phyloP scores from a whole-genome alignment of 1,140 invertebrate species.

The Zaprionus ornatus region DNA sequence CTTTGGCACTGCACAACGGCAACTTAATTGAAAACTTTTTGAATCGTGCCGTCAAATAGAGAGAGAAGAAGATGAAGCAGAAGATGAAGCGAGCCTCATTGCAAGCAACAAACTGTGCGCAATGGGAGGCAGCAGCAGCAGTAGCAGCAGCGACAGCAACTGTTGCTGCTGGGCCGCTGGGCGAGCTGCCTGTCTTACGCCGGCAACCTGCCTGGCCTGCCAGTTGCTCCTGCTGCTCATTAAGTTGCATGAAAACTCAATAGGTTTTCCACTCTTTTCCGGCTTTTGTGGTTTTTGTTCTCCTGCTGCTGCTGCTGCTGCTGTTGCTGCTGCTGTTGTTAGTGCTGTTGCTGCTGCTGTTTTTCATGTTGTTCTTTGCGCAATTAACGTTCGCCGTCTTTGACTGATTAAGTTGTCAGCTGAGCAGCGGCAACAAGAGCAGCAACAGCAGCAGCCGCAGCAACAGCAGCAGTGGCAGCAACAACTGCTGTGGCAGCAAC shows the following conservation, averaged over 20 bases:
- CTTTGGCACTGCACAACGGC: constrained; percentile 36
- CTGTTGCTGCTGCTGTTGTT: neutral
- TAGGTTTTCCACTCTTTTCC: constrained; percentile 35
- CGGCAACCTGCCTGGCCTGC: constrained; percentile 28
- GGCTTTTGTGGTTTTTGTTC: constrained; percentile 3
- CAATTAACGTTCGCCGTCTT: constrained; percentile 52
- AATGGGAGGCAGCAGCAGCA: constrained; percentile 57
- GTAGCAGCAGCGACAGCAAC: constrained; percentile 11
- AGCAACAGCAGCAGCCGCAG: constrained; percentile 9
- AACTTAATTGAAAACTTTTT: constrained; percentile 74
- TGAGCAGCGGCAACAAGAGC: constrained; percentile 13
- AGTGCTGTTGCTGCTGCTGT: neutral
- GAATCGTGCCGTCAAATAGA: constrained; percentile 51
- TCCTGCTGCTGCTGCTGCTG: constrained; percentile 7
- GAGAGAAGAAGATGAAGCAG: constrained; percentile 1
- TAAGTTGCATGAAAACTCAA: constrained; percentile 79
- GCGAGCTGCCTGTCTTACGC: constrained; percentile 27
- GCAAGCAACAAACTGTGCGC: constrained; percentile 52
- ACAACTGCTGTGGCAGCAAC: constrained; percentile 31
- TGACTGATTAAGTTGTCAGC: constrained; percentile 80
- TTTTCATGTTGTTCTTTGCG: constrained; percentile 20
- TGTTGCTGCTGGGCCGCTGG: constrained; percentile 25
- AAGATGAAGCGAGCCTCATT: neutral
- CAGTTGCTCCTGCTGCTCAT: constrained; percentile 61
- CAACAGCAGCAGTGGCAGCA: constrained; percentile 31